Conservation (phyloP, 1,140 invertebrate genomes). For the Reticulitermes speratus region DNA sequence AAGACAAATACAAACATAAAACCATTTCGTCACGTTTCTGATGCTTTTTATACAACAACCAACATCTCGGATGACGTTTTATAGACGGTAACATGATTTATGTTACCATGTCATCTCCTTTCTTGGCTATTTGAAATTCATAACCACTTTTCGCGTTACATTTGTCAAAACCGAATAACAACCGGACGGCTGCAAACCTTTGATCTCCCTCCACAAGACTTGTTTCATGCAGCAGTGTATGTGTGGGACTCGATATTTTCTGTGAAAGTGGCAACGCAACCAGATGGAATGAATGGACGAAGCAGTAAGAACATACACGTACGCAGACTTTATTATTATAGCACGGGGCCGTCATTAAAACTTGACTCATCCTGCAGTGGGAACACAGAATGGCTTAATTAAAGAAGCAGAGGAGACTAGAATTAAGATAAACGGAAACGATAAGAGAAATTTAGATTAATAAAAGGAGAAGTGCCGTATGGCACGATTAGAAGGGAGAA, state of each 20-base stretch:
- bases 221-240: not conserved
- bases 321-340: not conserved
- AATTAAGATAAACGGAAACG: not conserved
- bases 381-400: not conserved
- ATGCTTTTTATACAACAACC: not conserved
- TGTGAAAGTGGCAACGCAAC: not conserved
- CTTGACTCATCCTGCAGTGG: not conserved
- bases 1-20: not conserved
- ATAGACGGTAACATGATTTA: constrained; percentile 13
- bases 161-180: constrained; percentile 12
- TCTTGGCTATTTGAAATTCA: constrained; percentile 4
- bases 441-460: constrained; percentile 15
- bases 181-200: not conserved
- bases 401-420: not conserved
- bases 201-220: not conserved
- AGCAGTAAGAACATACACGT: not conserved
- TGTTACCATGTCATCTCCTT: not conserved
- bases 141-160: constrained; percentile 6
- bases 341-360: not conserved
- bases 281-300: not conserved
- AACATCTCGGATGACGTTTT: not conserved
- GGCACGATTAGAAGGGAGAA: not conserved
- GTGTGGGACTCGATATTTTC: not conserved
- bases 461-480: not conserved
- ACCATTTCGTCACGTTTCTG: not conserved